Evolutionary conservation across 2,888 invertebrate genomes (phyloP).

Genomic region (Cremastinae sp.): DNA sequence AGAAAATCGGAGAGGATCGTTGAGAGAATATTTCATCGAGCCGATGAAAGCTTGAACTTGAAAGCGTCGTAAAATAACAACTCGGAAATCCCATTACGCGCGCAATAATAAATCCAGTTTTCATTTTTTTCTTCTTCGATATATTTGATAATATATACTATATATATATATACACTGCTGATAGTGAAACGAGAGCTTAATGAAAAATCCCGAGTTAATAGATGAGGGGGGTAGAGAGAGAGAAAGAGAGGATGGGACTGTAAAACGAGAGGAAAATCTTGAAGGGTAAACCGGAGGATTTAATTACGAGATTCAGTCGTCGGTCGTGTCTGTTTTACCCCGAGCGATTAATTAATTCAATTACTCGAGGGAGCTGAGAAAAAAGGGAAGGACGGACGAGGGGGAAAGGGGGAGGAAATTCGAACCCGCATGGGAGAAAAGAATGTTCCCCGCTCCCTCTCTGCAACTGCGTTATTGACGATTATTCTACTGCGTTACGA

Average conservation of each 20-base stretch:
- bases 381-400: not conserved
- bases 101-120: too few species aligned
- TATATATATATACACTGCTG: too few species aligned
- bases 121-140: too few species aligned
- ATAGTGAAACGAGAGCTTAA: not conserved
- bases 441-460: not conserved
- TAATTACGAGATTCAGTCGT: not conserved
- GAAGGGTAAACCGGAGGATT: not conserved
- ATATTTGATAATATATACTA: not conserved
- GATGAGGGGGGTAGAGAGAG: not conserved
- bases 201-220: not conserved
- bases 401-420: not conserved
- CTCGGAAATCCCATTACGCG: too few species aligned
- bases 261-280: not conserved
- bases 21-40: conserved; percentile 3
- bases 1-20: not conserved
- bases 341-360: conserved; percentile 51
- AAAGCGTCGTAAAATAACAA: too few species aligned
- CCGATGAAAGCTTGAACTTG: conserved; percentile 1
- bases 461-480: conserved; percentile 1
- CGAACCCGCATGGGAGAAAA: conserved; percentile 53
- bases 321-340: not conserved
- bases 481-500: conserved; percentile 22
- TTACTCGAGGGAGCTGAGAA: conserved; percentile 13
- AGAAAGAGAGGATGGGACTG: not conserved